A percentile compares a stretch with the other conserved stretches of the same genome.
Evolutionary conservation across 2,797 vertebrate genomes (phyloP).

Genomic region (Phrynocephalus vlangalii): DNA sequence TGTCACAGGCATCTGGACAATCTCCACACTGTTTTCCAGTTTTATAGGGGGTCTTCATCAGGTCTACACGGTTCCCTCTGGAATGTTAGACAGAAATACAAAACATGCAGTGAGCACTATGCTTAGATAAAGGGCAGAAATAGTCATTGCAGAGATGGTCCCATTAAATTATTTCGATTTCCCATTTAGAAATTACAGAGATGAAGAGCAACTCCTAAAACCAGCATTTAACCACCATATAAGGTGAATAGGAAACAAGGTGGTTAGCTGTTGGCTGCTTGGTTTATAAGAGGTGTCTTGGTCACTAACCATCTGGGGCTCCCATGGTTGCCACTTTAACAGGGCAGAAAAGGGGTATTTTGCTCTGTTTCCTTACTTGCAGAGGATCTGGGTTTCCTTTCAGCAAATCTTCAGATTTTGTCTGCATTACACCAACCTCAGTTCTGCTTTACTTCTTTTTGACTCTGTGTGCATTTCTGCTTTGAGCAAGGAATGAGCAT

Average conservation of each 20-base stretch:
- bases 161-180: neutral
- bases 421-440: neutral
- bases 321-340: neutral
- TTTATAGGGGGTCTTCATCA: conserved; percentile 47
- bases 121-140: neutral
- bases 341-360: neutral
- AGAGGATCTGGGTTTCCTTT: neutral
- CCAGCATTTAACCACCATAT: neutral
- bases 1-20: conserved; percentile 66
- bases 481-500: too few species aligned
- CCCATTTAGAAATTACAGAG: too few species aligned
- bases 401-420: neutral
- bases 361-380: neutral
- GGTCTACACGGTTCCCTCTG: conserved; percentile 68
- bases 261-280: too few species aligned
- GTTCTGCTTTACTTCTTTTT: neutral
- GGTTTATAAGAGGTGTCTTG: neutral
- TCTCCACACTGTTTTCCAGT: conserved; percentile 62
- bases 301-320: neutral
- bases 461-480: neutral
- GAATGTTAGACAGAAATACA: conserved; percentile 3
- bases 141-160: neutral
- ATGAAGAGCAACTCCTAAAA: neutral
- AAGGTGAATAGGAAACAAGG: neutral
- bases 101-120: neutral